phyloP scores from a whole-genome alignment of 2,888 invertebrate species.

The Suillia variegata region DNA sequence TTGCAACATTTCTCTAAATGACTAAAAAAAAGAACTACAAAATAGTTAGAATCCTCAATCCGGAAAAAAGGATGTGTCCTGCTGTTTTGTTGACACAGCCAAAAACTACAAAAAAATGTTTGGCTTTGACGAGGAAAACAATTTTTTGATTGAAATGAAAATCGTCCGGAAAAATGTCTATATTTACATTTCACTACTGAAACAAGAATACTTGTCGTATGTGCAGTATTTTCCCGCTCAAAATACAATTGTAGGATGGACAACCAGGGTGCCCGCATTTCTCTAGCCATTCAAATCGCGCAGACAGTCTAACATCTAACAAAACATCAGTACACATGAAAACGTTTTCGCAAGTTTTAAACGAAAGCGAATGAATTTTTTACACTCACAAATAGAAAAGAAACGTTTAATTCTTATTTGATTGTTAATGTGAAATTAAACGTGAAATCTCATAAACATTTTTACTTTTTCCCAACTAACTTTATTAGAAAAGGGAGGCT shows the following conservation, averaged over 20 bases:
- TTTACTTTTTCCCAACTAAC: slow-evolving; percentile 17
- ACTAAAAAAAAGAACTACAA: not conserved
- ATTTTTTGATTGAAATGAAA: slow-evolving; percentile 1
- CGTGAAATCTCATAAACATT: slow-evolving; percentile 34
- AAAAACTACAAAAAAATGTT: not conserved
- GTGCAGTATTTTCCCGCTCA: not conserved
- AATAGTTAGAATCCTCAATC: too few species aligned
- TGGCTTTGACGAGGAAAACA: not conserved
- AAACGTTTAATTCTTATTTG: slow-evolving; percentile 14
- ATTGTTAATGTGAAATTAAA: slow-evolving; percentile 38
- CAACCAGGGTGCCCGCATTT: not conserved
- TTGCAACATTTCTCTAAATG: not conserved
- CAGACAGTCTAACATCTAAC: not conserved
- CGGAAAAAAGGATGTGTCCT: not conserved
- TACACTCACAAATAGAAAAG: too few species aligned
- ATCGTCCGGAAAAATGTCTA: not conserved
- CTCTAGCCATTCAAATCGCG: not conserved
- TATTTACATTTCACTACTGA: not conserved
- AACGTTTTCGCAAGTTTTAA: not conserved
- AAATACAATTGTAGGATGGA: not conserved
- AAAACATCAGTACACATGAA: not conserved
- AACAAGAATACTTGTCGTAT: too few species aligned
- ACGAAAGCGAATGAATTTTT: not conserved
- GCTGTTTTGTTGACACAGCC: not conserved
- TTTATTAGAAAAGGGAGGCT: not conserved